phyloP scores from a whole-genome alignment of 1,140 invertebrate genomes.

The Atta texana region DNA sequence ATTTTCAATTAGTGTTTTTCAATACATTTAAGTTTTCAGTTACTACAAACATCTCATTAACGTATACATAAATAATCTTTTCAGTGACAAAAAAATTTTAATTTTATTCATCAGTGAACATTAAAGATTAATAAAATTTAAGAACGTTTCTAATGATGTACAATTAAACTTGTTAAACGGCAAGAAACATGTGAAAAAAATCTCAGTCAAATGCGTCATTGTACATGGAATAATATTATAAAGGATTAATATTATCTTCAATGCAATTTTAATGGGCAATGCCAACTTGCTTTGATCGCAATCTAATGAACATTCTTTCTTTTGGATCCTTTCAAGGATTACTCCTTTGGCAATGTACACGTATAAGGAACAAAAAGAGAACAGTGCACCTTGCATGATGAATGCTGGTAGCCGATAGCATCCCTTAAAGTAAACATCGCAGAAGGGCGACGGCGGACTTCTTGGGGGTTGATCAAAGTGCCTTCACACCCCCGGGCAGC shows the following conservation, averaged over 20 bases:
- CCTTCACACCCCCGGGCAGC: conserved; percentile 82
- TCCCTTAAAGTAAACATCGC: conserved; percentile 82
- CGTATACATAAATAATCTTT: too few relatives aligned
- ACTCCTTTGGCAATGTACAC: conserved; percentile 62
- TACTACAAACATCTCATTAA: too few relatives aligned
- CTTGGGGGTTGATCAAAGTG: conserved; percentile 82
- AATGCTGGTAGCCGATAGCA: conserved; percentile 79
- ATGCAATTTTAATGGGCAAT: conserved; percentile 53
- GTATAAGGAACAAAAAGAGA: conserved; percentile 52
- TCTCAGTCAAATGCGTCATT: too few relatives aligned
- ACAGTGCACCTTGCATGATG: conserved; percentile 54
- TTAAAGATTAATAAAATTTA: too few relatives aligned
- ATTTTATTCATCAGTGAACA: too few relatives aligned
- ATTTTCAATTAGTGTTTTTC: too few relatives aligned
- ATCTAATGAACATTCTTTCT: conserved; percentile 62
- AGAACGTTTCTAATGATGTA: too few relatives aligned
- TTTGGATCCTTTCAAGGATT: conserved; percentile 8
- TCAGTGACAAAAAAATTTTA: too few relatives aligned
- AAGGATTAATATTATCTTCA: conserved; percentile 11
- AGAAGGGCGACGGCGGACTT: conserved; percentile 66
- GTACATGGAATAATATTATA: too few relatives aligned
- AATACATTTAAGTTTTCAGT: too few relatives aligned
- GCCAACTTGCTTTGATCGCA: conserved; percentile 68
- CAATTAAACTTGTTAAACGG: too few relatives aligned
- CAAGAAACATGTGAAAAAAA: too few relatives aligned